Conservation (phyloP, 2,113 vertebrate species). For the Labrus mixtus region DNA sequence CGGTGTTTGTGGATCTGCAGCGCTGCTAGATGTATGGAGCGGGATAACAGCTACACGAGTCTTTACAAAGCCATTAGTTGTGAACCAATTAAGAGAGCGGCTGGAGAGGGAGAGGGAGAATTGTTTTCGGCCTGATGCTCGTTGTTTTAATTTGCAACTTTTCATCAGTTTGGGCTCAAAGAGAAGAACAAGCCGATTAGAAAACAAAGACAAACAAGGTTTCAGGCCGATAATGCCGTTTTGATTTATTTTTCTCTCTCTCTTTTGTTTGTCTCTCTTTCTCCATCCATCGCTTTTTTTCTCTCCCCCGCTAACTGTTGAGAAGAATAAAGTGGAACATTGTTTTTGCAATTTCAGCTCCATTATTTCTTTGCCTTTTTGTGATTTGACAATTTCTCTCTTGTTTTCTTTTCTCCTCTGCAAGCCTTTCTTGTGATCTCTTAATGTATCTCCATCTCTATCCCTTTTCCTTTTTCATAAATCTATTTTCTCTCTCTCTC, state of each 20-base stretch:
- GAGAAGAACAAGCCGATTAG: conserved; percentile 45
- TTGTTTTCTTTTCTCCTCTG: neutral
- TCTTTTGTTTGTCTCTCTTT: conserved; percentile 19
- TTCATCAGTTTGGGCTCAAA: conserved; percentile 48
- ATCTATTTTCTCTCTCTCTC: neutral
- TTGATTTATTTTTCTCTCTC: conserved; percentile 44
- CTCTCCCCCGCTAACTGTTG: neutral
- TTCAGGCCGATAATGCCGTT: conserved; percentile 24
- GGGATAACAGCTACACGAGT: conserved; percentile 41
- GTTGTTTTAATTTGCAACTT: conserved; percentile 56
- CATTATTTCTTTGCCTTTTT: neutral
- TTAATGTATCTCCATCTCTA: too few species aligned
- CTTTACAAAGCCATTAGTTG: conserved; percentile 64
- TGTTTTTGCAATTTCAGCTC: neutral
- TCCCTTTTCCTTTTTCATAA: too few species aligned
- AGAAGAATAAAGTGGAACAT: neutral
- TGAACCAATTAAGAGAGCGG: conserved; percentile 49
- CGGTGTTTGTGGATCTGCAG: neutral
- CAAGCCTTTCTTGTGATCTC: neutral
- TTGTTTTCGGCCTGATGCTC: conserved; percentile 46
- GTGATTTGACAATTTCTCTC: neutral
- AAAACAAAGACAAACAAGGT: conserved; percentile 49
- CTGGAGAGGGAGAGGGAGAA: neutral
- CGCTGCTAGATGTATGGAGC: neutral
- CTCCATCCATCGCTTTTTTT: conserved; percentile 2